These are phyloP conservation scores for Orchesella flavescens DNA, from an alignment of 2,888 invertebrate genomes.

Conservation along the genomic window DNA sequence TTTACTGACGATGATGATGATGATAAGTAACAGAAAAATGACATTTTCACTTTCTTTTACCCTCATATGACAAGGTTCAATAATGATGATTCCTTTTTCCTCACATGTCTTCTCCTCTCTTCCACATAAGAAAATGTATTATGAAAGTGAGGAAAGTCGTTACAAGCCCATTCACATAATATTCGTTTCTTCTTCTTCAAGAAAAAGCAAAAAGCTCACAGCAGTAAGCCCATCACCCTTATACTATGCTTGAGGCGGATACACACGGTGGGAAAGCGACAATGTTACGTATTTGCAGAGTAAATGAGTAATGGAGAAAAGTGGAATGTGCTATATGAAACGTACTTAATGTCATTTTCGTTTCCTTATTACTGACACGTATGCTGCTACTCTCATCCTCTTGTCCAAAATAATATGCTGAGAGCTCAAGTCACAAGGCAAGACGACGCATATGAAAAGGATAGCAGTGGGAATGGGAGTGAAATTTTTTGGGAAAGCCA, in stretches of 20 bases:
- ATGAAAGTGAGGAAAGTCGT: slow-evolving; percentile 28
- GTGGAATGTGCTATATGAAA: slow-evolving; percentile 11
- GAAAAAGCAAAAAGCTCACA: neutral
- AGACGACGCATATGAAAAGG: no score
- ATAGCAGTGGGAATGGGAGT: neutral
- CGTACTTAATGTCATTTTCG: slow-evolving; percentile 33
- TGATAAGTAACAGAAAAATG: slow-evolving; percentile 42
- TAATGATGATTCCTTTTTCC: slow-evolving; percentile 27
- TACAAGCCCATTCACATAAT: slow-evolving; percentile 17
- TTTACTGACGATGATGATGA: slow-evolving; percentile 16
- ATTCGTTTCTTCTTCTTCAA: neutral
- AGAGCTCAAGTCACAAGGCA: no score
- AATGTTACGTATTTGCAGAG: neutral
- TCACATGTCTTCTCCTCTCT: slow-evolving; percentile 6
- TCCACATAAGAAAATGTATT: neutral
- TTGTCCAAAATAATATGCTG: no score
- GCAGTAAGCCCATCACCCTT: no score
- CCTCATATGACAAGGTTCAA: slow-evolving; percentile 29
- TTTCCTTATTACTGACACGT: slow-evolving; percentile 16
- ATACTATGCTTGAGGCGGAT: no score
- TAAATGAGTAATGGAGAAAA: slow-evolving; percentile 4
- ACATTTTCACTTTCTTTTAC: slow-evolving; percentile 40
- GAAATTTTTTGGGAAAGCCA: slow-evolving; percentile 16
- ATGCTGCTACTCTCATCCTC: neutral
- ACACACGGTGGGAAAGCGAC: no score